These are phyloP conservation scores for Ochropleura plecta DNA, from an alignment of 2,888 invertebrate genomes.

Conservation along the genomic window DNA sequence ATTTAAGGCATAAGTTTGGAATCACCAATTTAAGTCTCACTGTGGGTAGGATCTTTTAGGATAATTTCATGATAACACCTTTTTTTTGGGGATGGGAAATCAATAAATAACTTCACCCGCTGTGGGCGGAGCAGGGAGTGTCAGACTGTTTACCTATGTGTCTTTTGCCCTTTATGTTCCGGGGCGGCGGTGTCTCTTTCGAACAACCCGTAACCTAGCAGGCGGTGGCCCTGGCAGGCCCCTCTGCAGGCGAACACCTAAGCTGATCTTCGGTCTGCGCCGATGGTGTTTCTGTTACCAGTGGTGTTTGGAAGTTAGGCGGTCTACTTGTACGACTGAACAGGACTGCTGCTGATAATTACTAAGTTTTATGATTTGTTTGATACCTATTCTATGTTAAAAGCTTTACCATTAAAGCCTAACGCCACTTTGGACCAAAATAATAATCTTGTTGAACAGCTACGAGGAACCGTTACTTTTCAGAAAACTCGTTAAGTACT, in stretches of 20 bases:
- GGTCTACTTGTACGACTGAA: neutral
- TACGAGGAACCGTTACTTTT: neutral
- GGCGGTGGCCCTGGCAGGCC: no score
- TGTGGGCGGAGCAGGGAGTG: no score
- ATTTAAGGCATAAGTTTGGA: neutral
- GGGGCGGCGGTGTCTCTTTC: no score
- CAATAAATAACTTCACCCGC: no score
- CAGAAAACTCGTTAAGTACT: conserved; percentile 1
- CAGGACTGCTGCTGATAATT: neutral
- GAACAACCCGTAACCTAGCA: no score
- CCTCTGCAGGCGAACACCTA: neutral
- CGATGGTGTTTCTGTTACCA: neutral
- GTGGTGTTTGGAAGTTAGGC: neutral
- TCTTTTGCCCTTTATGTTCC: no score
- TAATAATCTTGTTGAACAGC: conserved; percentile 10
- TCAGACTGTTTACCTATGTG: no score
- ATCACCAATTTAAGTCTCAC: neutral
- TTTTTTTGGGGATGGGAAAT: no score
- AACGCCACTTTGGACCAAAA: neutral
- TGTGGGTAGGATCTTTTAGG: no score
- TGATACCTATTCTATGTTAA: neutral
- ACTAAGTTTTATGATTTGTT: neutral
- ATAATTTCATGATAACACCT: no score
- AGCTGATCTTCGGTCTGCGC: neutral
- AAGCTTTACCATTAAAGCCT: neutral